A percentile compares a stretch with the other conserved stretches of the same genome.
Conservation (phyloP, 2,888 invertebrate species). For the Elysia crispata region DNA sequence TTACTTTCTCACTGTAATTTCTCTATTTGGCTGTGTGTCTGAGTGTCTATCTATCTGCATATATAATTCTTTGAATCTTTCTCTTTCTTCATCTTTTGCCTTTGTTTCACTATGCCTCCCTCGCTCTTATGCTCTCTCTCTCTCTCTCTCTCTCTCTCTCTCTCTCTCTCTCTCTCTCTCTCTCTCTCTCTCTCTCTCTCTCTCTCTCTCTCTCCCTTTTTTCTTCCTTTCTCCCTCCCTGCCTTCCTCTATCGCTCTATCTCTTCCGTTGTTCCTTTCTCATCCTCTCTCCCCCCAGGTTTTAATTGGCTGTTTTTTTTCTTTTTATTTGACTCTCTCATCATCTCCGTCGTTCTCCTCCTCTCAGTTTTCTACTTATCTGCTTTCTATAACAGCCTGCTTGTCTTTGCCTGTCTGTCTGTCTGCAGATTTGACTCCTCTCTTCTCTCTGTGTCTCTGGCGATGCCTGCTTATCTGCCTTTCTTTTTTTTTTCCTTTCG, state of each 20-base stretch:
- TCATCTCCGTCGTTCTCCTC: too few species aligned
- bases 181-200: constrained; percentile 7
- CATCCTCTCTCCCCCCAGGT: background rate
- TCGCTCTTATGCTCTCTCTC: constrained; percentile 6
- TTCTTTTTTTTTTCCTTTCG: background rate
- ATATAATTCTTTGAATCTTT: background rate
- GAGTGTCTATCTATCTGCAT: background rate
- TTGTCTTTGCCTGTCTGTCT: constrained; percentile 15
- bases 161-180: constrained; percentile 36
- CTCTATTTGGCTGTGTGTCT: background rate
- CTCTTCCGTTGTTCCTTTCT: background rate
- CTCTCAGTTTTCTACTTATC: too few species aligned
- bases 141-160: constrained; percentile 30
- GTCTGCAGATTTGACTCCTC: constrained; percentile 15
- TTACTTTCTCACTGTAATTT: background rate
- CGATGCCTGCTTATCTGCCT: background rate
- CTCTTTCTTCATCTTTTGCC: background rate
- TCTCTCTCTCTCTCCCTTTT: background rate
- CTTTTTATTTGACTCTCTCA: too few species aligned
- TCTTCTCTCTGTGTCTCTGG: constrained; percentile 29
- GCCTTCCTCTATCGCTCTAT: background rate
- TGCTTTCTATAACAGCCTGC: too few species aligned
- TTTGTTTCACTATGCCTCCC: background rate
- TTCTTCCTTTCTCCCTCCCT: background rate
- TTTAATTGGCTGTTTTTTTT: too few species aligned